Evolutionary conservation across 30 jellyfish, hydroid and myxozoan genomes (phyloP), one percentile per base, ranked within the genome.

Genomic region (Rhopilema esculentum): DNA sequence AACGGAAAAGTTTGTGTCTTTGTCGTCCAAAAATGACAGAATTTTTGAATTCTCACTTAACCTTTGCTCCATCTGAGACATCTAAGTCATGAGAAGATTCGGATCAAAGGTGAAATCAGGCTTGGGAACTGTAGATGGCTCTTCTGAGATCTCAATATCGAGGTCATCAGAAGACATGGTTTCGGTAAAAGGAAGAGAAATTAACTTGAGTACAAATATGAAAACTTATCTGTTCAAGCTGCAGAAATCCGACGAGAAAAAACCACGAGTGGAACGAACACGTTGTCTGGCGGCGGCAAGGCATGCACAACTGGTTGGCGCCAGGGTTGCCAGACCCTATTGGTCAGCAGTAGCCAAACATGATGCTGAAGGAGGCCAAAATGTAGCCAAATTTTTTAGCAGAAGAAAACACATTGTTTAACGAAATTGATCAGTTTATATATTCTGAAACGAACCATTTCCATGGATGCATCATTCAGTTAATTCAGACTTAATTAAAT

Each of bases 271-370:
- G 6, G 57, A 40, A 40, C 57, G 57, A 40, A 40, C 57, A 40
- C 57, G 57, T 40, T 40, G 57, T 70, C 80, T 70, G 80, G 80
- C 85, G 19, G 51, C 51, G 29, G 49, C 80, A 24, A 25, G 80
- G 80, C 63, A 24, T 26, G 27, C 80, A 70, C 80, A 70, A 70
- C 80, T 70, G 80, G 80, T 28, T 70, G 48, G 63, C 80, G 27
- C n/a, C n/a, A n/a, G n/a, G n/a, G n/a, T n/a, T n/a, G n/a, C n/a
- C n/a, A n/a, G n/a, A n/a, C n/a, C n/a, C n/a, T n/a, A n/a, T n/a
- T n/a, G n/a, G n/a, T n/a, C n/a, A n/a, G n/a, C n/a, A n/a, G n/a
- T n/a, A n/a, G n/a, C n/a, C n/a, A n/a, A n/a, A n/a, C n/a, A n/a
- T n/a, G n/a, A n/a, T n/a, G n/a, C n/a, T n/a, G n/a, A n/a, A n/a